phyloP scores from a whole-genome alignment of 2,113 vertebrate species.

The Acinonyx jubatus region DNA sequence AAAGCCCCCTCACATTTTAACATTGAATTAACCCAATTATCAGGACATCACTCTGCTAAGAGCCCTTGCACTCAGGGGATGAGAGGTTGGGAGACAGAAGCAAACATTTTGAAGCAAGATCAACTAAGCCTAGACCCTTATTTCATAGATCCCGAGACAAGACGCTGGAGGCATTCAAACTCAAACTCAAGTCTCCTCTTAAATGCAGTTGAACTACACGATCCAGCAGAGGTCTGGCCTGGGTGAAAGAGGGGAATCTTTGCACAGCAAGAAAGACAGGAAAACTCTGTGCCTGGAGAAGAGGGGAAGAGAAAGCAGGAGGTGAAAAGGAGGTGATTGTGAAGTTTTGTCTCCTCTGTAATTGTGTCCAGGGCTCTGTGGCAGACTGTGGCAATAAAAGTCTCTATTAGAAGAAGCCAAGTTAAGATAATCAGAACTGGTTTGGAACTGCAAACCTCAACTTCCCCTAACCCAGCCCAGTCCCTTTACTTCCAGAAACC shows the following conservation, averaged over 20 bases:
- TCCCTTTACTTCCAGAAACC: slow-evolving; percentile 26
- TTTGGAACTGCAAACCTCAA: slow-evolving; percentile 62
- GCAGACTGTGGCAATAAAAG: not conserved
- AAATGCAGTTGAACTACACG: not conserved
- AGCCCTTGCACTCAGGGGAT: not conserved
- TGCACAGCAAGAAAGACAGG: not conserved
- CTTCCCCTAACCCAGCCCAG: slow-evolving; percentile 46
- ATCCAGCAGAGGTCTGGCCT: not conserved
- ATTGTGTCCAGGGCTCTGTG: not conserved
- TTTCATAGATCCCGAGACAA: not conserved
- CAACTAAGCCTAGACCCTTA: not conserved
- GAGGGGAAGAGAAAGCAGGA: not conserved
- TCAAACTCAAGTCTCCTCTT: not conserved
- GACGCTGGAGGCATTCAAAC: not conserved
- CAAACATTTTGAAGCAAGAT: not conserved
- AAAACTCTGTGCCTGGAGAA: not conserved
- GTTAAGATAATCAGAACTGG: slow-evolving; percentile 44
- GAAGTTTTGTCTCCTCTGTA: not conserved
- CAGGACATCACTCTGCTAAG: not conserved
- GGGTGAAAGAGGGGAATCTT: not conserved
- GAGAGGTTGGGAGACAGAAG: not conserved
- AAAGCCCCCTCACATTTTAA: slow-evolving; percentile 2
- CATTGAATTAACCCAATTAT: not conserved
- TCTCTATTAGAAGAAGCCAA: not conserved
- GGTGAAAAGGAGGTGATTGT: not conserved